Percentiles rank a stretch among this genome's conserved stretches.
These are phyloP conservation scores for Vanessa atalanta DNA, from an alignment of 1,140 invertebrate genomes.

Conservation along the genomic window DNA sequence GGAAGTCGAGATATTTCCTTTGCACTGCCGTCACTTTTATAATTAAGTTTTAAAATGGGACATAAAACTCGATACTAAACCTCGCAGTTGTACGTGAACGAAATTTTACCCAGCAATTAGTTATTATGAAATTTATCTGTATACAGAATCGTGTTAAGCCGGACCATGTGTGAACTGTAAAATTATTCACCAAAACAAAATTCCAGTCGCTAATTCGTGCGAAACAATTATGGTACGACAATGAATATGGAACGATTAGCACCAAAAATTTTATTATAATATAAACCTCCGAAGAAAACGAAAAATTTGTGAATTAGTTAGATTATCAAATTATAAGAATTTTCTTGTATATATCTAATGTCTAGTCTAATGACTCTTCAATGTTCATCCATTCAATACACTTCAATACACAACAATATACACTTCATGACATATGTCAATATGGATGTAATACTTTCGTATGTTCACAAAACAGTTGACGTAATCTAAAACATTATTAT, in stretches of 20 bases:
- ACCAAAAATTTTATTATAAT: background rate
- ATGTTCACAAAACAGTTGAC: no score
- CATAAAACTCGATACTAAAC: constrained; percentile 32
- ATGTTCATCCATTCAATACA: no score
- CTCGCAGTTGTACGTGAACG: constrained; percentile 28
- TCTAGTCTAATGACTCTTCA: no score
- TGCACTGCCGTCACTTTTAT: background rate
- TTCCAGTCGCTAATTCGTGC: constrained; percentile 15
- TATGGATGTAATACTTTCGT: no score
- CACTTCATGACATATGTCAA: no score
- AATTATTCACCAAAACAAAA: constrained; percentile 19
- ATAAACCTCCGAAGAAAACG: background rate
- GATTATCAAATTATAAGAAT: no score
- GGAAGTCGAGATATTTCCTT: background rate
- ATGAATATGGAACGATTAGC: constrained; percentile 21
- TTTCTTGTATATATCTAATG: no score
- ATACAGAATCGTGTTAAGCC: constrained; percentile 24
- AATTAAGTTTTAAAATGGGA: background rate
- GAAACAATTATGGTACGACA: constrained; percentile 18
- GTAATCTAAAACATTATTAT: no score
- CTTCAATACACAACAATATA: no score
- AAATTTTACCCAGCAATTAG: constrained; percentile 32
- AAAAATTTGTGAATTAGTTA: no score
- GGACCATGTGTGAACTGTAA: constrained; percentile 16
- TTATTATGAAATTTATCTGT: constrained; percentile 33